Evolutionary conservation across 2,113 vertebrate species (phyloP).

Genomic region (Tonatia bakeri): DNA sequence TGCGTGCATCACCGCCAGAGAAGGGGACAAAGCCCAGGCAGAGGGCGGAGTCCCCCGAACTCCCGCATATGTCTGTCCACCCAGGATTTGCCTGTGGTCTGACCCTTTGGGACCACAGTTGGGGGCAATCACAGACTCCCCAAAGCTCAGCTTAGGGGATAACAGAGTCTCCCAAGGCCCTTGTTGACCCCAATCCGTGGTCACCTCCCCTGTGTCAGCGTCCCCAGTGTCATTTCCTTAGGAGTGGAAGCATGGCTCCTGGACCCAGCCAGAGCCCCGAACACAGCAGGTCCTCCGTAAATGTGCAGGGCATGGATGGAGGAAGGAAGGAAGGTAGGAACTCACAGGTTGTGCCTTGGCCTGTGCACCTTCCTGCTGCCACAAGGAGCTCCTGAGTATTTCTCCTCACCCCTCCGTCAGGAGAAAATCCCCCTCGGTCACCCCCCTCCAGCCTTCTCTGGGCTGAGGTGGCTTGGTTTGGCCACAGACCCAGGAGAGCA

Average conservation of each 20-base stretch:
- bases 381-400: background rate
- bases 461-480: background rate
- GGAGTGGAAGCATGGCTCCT: background rate
- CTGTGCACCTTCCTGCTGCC: background rate
- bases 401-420: background rate
- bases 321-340: fast-evolving
- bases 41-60: background rate
- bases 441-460: background rate
- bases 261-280: background rate
- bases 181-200: background rate
- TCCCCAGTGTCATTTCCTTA: too few species aligned
- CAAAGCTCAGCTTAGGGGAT: background rate
- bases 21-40: background rate
- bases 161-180: background rate
- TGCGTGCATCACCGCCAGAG: background rate
- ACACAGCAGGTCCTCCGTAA: background rate
- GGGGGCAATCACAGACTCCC: background rate
- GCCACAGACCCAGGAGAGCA: background rate
- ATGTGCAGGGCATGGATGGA: background rate
- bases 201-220: background rate
- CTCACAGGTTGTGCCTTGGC: background rate
- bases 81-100: fast-evolving
- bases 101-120: background rate
- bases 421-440: background rate
- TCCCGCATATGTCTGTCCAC: fast-evolving